Base-by-base conservation (phyloP, 2,888 invertebrate genomes). In the Amphipoea oculea region DNA sequence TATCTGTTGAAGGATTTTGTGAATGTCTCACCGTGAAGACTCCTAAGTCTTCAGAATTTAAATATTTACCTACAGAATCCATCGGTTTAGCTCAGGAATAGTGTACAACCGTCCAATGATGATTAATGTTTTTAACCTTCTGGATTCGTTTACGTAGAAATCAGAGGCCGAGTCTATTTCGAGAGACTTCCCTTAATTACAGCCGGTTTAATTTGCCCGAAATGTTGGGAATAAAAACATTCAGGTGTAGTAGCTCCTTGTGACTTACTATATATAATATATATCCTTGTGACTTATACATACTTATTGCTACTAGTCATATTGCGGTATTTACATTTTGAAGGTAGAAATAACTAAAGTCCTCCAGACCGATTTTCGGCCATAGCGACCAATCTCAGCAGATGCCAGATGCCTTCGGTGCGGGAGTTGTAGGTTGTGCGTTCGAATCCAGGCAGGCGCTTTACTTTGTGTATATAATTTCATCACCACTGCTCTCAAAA, bases 151-250 rank as follows among this genome's bases (percentile, higher is more conserved):
- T 68, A 62, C 20, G 36, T 62, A 45, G 14, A 79, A 67, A 68
- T 62, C 51, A n/a, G 60, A 42, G 48, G 29, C 42, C n/a, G 12
- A 60, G 68, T 62, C n/a, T 78, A n/a, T 68, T 79, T 68, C 23
- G 45, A 51, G 51, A 51, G 51, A 20, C n/a, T 62, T n/a, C 7
- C 36, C 51, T n/a, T 68, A 78, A 78, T 68, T 79, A 62, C 12
- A 62, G 51, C 9, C 29, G 42, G 68, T 62, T 62, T 78, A 68
- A 62, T 78, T 62, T 36, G 9, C 4, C 36, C n/a, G n/a, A 68
- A 78, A 78, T 20, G 62, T n/a, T 79, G 23, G 29, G 62, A 62
- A 54, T 54, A 68, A 51, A 65, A 62, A 17, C 17, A 51, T 60
- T 29, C 0, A 20, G 36, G 1, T 29, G 42, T 14, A 17, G 36